These are phyloP conservation scores for Gallirallus australis DNA, from an alignment of 2,797 vertebrate genomes.

Conservation along the genomic window DNA sequence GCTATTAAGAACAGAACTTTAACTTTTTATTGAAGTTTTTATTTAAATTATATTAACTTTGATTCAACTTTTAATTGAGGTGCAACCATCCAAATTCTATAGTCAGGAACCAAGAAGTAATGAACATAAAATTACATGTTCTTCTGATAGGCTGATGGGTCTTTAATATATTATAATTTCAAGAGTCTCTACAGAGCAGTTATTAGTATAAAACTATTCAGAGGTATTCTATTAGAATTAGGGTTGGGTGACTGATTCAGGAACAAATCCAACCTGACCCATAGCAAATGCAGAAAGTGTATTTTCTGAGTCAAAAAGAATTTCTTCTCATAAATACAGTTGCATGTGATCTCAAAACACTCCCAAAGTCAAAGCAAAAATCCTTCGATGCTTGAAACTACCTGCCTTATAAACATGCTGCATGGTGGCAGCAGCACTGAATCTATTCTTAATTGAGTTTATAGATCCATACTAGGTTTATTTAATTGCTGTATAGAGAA, in stretches of 20 bases:
- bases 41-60: conserved; percentile 82
- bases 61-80: conserved; percentile 83
- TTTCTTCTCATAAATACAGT: not conserved
- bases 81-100: conserved; percentile 81
- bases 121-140: conserved; percentile 82
- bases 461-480: not conserved
- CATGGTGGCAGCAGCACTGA: not conserved
- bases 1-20: conserved; percentile 79
- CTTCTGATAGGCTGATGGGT: conserved; percentile 76
- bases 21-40: conserved; percentile 82
- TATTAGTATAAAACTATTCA: conserved; percentile 74
- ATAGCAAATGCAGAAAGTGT: not conserved
- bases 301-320: conserved; percentile 33
- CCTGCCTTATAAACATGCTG: not conserved
- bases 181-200: conserved; percentile 74
- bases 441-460: not conserved
- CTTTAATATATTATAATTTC: conserved; percentile 81
- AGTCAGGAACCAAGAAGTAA: conserved; percentile 76
- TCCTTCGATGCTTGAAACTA: not conserved
- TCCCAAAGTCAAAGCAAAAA: not conserved
- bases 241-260: conserved; percentile 64
- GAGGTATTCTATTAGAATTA: conserved; percentile 75
- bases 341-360: not conserved
- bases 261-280: conserved; percentile 34
- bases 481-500: not conserved